Percentiles rank a stretch among this genome's conserved stretches.
Conservation (phyloP, 1,140 invertebrate genomes). For the Mamestra configurata region DNA sequence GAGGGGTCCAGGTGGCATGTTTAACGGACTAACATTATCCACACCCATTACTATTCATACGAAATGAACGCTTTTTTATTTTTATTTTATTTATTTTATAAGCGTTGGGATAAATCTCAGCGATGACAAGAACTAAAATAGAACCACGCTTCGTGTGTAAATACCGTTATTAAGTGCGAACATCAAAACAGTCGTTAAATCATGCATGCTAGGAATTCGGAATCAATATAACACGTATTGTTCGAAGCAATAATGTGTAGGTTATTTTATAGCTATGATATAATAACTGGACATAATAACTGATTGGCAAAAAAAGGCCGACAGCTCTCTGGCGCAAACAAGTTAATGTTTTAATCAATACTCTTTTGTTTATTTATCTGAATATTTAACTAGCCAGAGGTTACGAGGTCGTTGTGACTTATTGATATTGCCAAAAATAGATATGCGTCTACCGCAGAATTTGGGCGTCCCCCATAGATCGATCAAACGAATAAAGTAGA, state of each 20-base stretch:
- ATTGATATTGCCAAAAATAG: conserved; percentile 24
- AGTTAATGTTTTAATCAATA: not conserved
- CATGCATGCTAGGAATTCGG: not conserved
- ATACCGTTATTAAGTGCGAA: conserved; percentile 10
- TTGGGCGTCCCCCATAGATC: not conserved
- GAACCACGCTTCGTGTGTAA: not conserved
- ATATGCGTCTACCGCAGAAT: not conserved
- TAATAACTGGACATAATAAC: not conserved
- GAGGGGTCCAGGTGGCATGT: no score
- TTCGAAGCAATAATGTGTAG: not conserved
- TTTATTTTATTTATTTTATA: no score
- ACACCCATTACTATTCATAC: no score
- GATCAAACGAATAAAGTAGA: not conserved
- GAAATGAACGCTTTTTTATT: no score
- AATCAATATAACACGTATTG: conserved; percentile 1
- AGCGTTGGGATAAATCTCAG: not conserved
- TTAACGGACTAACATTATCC: no score
- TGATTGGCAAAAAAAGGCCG: not conserved
- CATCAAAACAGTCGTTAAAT: conserved; percentile 26
- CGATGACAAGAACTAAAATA: not conserved
- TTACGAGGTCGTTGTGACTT: conserved; percentile 8
- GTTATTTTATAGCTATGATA: conserved; percentile 23
- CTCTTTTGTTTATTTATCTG: conserved; percentile 1
- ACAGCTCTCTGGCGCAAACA: not conserved
- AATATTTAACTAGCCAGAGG: conserved; percentile 21